A percentile compares a stretch with the other conserved stretches of the same genome.
phyloP scores from a whole-genome alignment of 1,140 invertebrate genomes.

The Pristionchus pacificus region DNA sequence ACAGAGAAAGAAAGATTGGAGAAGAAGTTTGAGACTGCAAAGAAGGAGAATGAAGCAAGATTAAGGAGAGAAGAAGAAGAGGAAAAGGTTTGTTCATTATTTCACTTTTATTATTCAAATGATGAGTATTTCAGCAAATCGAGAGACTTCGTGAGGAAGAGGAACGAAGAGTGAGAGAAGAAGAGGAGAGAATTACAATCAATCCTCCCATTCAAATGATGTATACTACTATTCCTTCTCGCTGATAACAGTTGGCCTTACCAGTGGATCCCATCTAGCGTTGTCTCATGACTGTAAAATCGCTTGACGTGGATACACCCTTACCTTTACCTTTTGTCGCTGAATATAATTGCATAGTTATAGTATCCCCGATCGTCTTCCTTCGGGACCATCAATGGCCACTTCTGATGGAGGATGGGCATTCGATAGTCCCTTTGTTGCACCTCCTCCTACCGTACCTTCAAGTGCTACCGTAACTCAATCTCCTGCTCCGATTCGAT shows the following conservation, averaged over 20 bases:
- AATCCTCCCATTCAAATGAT: too few species aligned
- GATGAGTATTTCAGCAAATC: neutral
- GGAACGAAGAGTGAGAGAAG: neutral
- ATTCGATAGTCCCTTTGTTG: neutral
- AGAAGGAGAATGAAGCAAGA: neutral
- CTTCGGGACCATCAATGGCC: neutral
- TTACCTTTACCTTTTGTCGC: neutral
- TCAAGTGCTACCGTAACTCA: too few species aligned
- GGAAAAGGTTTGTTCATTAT: neutral
- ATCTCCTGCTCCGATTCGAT: neutral
- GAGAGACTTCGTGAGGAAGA: neutral
- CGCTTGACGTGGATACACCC: neutral
- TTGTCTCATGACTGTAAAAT: neutral
- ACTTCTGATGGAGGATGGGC: neutral
- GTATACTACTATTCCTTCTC: too few species aligned
- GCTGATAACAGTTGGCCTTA: too few species aligned
- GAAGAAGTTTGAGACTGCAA: neutral
- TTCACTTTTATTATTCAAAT: too few species aligned
- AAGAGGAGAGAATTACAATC: neutral
- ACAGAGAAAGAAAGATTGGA: neutral
- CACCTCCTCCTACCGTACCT: too few species aligned
- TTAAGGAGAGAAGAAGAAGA: neutral
- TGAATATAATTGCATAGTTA: neutral
- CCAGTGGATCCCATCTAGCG: neutral
- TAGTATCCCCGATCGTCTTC: neutral